Percentiles rank a stretch among this genome's conserved stretches.
phyloP scores from a whole-genome alignment of 2,888 invertebrate species.

The Carabus problematicus region DNA sequence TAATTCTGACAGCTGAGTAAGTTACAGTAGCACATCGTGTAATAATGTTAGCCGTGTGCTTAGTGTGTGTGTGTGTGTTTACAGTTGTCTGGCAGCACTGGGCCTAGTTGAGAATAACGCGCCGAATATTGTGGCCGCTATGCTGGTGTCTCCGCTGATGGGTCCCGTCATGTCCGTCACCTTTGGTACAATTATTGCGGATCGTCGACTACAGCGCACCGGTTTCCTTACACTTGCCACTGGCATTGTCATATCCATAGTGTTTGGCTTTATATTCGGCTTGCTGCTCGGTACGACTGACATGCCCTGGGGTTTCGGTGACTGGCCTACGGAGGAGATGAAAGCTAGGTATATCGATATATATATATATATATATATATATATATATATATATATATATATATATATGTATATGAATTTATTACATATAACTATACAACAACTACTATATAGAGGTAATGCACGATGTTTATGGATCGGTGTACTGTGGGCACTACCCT shows the following conservation, averaged over 20 bases:
- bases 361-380: neutral
- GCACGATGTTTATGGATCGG: slow-evolving; percentile 78
- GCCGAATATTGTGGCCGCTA: slow-evolving; percentile 79
- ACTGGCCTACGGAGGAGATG: slow-evolving; percentile 85
- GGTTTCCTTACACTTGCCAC: slow-evolving; percentile 74
- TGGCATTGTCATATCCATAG: slow-evolving; percentile 76
- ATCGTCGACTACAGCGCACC: slow-evolving; percentile 71
- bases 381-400: too few relatives aligned
- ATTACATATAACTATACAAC: too few relatives aligned
- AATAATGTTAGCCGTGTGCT: too few relatives aligned
- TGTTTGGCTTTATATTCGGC: slow-evolving; percentile 83
- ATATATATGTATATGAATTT: too few relatives aligned
- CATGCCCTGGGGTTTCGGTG: slow-evolving; percentile 78
- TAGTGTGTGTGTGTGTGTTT: neutral
- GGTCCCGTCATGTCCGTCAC: slow-evolving; percentile 89
- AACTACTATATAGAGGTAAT: slow-evolving; percentile 65
- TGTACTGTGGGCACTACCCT: slow-evolving; percentile 75
- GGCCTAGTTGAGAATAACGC: slow-evolving; percentile 85
- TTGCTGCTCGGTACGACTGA: slow-evolving; percentile 74
- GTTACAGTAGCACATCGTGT: slow-evolving; percentile 52
- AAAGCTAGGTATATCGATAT: slow-evolving; percentile 66
- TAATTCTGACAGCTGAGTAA: slow-evolving; percentile 85
- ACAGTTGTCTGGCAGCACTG: slow-evolving; percentile 80
- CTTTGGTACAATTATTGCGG: slow-evolving; percentile 81
- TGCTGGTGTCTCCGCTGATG: slow-evolving; percentile 80